Percentiles rank a stretch among this genome's conserved stretches.
phyloP scores from a whole-genome alignment of 2,888 invertebrate species.

The Ligdia adustata region DNA sequence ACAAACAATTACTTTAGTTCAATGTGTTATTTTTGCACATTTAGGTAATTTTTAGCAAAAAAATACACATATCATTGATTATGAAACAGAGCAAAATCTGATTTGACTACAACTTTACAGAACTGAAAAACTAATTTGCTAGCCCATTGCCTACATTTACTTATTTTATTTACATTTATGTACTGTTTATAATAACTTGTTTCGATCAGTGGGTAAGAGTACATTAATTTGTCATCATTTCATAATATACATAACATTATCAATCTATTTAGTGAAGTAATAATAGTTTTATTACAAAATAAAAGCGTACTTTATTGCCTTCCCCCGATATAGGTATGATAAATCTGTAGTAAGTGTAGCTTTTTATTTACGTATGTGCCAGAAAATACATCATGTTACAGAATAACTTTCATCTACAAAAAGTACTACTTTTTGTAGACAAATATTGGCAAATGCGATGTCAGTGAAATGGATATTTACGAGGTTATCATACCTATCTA shows the following conservation, averaged over 20 bases:
- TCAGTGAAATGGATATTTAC: too few species aligned
- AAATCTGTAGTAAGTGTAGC: too few species aligned
- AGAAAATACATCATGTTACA: too few species aligned
- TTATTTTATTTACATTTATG: constrained; percentile 24
- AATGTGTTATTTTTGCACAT: background rate
- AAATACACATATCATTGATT: background rate
- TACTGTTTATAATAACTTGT: too few species aligned
- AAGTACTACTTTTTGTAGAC: too few species aligned
- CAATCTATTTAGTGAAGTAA: constrained; percentile 35
- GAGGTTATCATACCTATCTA: constrained; percentile 11
- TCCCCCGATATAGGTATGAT: constrained; percentile 82
- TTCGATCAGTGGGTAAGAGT: constrained; percentile 31
- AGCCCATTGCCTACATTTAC: constrained; percentile 53
- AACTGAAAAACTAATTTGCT: constrained; percentile 40
- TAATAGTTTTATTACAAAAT: constrained; percentile 63
- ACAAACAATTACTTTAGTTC: constrained; percentile 5
- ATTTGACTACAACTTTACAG: constrained; percentile 41
- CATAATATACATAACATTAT: constrained; percentile 32
- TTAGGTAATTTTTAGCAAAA: background rate
- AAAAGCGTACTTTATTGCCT: constrained; percentile 89
- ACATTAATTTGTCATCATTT: constrained; percentile 35
- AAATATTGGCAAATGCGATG: too few species aligned
- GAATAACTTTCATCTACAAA: too few species aligned
- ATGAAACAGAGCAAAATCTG: constrained; percentile 31
- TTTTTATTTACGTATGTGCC: too few species aligned